Conservation (phyloP, 2,888 invertebrate species). For the Vesta saturnalis region DNA sequence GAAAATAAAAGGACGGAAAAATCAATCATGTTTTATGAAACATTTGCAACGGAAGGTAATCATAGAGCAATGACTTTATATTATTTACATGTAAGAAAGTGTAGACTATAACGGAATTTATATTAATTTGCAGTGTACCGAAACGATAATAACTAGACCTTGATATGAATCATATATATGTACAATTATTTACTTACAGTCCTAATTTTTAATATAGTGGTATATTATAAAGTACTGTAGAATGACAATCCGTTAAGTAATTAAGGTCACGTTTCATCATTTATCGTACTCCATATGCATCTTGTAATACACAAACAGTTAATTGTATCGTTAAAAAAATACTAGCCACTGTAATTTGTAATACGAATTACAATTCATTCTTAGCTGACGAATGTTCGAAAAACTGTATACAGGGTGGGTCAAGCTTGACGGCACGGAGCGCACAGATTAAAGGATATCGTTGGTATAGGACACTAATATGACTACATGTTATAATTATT, state of each 20-base stretch:
- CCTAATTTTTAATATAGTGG: conserved; percentile 9
- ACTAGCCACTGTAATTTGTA: too few species aligned
- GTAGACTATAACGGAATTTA: conserved; percentile 13
- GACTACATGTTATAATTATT: too few species aligned
- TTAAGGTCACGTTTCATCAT: conserved; percentile 1
- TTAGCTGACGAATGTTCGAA: too few species aligned
- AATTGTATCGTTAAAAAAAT: neutral
- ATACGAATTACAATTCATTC: too few species aligned
- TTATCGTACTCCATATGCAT: neutral
- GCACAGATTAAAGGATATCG: too few species aligned
- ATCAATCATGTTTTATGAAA: neutral
- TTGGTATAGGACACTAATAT: too few species aligned
- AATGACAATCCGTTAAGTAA: neutral
- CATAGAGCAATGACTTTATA: conserved; percentile 15
- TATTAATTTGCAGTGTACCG: conserved; percentile 10
- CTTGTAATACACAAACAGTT: neutral
- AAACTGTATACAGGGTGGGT: too few species aligned
- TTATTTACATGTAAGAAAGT: conserved; percentile 4
- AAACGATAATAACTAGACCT: conserved; percentile 11
- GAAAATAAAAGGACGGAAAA: too few species aligned
- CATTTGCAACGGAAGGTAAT: neutral
- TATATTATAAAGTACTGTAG: neutral
- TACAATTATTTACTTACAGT: conserved; percentile 5
- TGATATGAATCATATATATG: neutral
- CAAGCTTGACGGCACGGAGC: too few species aligned